Percentiles rank a stretch among this genome's conserved stretches.
These are phyloP conservation scores for Uropetala carovei DNA, from an alignment of 2,888 invertebrate genomes.

Conservation along the genomic window DNA sequence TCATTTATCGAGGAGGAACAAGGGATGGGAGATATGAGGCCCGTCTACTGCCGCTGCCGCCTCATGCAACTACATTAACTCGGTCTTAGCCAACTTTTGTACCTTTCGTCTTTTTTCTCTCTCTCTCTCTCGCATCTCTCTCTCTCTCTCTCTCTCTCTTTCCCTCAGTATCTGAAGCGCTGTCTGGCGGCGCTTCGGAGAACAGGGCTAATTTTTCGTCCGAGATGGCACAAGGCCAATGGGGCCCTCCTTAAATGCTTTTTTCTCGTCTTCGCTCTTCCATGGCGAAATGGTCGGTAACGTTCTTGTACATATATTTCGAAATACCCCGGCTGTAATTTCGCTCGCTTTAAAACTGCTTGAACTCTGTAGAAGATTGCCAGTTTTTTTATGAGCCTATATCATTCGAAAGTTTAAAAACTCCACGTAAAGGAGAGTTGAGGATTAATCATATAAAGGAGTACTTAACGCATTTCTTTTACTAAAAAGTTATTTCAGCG, in stretches of 20 bases:
- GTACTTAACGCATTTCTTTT: too few relatives aligned
- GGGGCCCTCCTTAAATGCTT: neutral
- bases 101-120: neutral
- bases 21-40: neutral
- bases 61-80: constrained; percentile 30
- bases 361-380: too few relatives aligned
- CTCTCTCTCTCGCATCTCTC: neutral
- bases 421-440: too few relatives aligned
- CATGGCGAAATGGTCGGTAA: neutral
- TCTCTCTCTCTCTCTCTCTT: neutral
- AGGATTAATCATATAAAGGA: too few relatives aligned
- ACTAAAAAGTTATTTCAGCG: too few relatives aligned
- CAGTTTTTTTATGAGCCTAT: too few relatives aligned
- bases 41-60: neutral
- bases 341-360: too few relatives aligned
- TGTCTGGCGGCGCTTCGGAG: neutral
- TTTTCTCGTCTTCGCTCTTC: neutral
- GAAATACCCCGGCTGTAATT: too few relatives aligned
- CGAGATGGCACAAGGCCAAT: neutral
- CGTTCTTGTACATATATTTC: neutral
- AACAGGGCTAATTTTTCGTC: constrained; percentile 18
- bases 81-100: constrained; percentile 46
- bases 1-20: constrained; percentile 31
- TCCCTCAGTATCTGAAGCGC: neutral
- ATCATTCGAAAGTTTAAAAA: too few relatives aligned